These are phyloP conservation scores for Microcebus griseorufus DNA, from an alignment of 2,113 vertebrate species.

Conservation along the genomic window DNA sequence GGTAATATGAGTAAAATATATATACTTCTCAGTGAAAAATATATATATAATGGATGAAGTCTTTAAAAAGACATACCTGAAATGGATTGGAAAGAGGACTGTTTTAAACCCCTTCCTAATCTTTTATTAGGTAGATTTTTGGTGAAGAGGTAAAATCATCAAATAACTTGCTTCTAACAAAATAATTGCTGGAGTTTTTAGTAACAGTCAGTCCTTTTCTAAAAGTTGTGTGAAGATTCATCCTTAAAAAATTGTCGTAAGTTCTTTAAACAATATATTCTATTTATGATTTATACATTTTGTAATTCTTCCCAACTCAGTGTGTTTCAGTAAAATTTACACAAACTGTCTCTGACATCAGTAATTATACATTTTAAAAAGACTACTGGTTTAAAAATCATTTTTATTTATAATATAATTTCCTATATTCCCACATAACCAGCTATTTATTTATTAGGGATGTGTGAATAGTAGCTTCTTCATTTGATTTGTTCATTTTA, in stretches of 20 bases:
- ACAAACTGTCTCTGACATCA: background rate
- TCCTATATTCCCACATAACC: background rate
- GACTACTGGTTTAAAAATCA: constrained; percentile 45
- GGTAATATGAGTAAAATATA: background rate
- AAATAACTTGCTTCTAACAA: background rate
- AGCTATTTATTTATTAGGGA: constrained; percentile 43
- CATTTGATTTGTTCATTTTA: constrained; percentile 64
- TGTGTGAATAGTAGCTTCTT: constrained; percentile 13
- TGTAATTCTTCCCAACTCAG: constrained; percentile 51
- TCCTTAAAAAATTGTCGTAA: constrained; percentile 3
- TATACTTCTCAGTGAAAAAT: background rate
- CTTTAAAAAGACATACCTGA: background rate
- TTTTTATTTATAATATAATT: constrained; percentile 53
- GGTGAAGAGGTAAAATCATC: background rate
- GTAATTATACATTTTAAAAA: constrained; percentile 55
- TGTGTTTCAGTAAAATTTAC: constrained; percentile 22
- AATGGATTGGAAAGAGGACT: background rate
- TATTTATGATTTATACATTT: constrained; percentile 53
- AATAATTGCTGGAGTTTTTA: constrained; percentile 37
- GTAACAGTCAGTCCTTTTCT: constrained; percentile 28
- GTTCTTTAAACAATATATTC: constrained; percentile 9
- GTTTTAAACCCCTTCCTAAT: background rate
- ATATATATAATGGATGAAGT: background rate
- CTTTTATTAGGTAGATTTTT: background rate
- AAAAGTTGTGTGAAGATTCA: background rate